Base-by-base conservation (phyloP, 1,140 invertebrate species). In the Latrodectus geometricus region DNA sequence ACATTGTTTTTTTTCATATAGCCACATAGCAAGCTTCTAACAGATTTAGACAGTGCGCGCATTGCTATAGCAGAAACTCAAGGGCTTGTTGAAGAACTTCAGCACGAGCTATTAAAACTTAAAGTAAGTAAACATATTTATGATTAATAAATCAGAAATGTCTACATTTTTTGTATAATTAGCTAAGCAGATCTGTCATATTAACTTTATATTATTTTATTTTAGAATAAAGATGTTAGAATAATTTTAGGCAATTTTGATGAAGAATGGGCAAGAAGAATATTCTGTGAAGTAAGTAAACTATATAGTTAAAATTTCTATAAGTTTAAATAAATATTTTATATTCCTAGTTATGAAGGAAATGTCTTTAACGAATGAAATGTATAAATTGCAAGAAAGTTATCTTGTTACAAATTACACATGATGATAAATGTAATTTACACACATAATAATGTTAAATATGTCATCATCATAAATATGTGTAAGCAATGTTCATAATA, bases 211-310 rank as follows among this genome's bases (percentile, higher is more conserved):
- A 1, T 48, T 17, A 65, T 80, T 88, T 68, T 68, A 23, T 83
- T 54, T 48, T 82, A 91, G 88, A 95, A 96, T 87, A 97, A 97
- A 90, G 98, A 99, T 90, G 96, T 98, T 9, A 93, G 98, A 74
- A 98, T 99, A 70, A 98, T 99, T 89, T 92, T 99, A 85, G 97
- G 97, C 9, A 99, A 99, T 92, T 99, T 99, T 91, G 96, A 98
- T 91, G 96, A 98, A 90, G 94, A 94, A 52, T 98, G 97, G 96
- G 98, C 98, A 0, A 93, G 96, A 75, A 94, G 94, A 89, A 96
- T 99, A 79, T 98, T 99, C 90, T 99, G 98, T 91, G 96, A 97
- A 91, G 97, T 97, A 90, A 90, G 90, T 90, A 74, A 82, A 11
- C 2, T 61, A 35, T 35, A 5, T 35, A 35, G 5, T 35, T 35